These are phyloP conservation scores for Laspeyria flexula DNA, from an alignment of 2,888 invertebrate genomes.

Conservation along the genomic window DNA sequence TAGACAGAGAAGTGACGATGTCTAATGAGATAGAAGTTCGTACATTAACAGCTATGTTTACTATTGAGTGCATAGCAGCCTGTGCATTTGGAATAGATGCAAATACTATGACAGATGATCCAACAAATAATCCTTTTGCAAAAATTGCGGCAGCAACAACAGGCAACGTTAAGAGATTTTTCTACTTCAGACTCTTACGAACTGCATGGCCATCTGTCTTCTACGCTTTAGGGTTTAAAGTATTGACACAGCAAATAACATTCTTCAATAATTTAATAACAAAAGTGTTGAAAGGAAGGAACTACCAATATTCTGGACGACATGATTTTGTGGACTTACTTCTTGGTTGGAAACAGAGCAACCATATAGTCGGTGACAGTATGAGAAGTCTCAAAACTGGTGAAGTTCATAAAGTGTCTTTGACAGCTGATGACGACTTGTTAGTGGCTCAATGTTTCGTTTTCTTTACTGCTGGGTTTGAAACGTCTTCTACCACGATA, in stretches of 20 bases:
- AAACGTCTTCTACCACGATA: constrained; percentile 56
- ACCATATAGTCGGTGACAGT: constrained; percentile 52
- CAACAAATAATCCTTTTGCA: constrained; percentile 46
- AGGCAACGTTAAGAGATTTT: constrained; percentile 24
- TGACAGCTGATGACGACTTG: constrained; percentile 65
- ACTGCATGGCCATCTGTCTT: constrained; percentile 54
- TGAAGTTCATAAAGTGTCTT: constrained; percentile 33
- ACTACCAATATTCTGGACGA: constrained; percentile 44
- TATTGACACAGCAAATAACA: constrained; percentile 40
- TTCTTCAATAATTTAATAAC: constrained; percentile 51
- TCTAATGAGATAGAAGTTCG: constrained; percentile 20
- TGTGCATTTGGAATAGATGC: constrained; percentile 55
- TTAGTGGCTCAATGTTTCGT: constrained; percentile 81
- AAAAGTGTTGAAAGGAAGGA: constrained; percentile 48
- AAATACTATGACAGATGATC: constrained; percentile 42
- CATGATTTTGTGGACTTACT: constrained; percentile 63
- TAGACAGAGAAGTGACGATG: constrained; percentile 20
- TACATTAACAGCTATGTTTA: constrained; percentile 20
- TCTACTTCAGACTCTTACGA: constrained; percentile 31
- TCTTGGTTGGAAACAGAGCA: constrained; percentile 49
- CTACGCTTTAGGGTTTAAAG: constrained; percentile 46
- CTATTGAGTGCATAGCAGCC: constrained; percentile 33
- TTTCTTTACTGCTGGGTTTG: constrained; percentile 70
- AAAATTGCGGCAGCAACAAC: constrained; percentile 45
- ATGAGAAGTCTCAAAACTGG: constrained; percentile 46